Percentiles rank a stretch among this genome's conserved stretches.
These are phyloP conservation scores for Heliconius himera DNA, from an alignment of 1,140 invertebrate genomes.

Conservation along the genomic window DNA sequence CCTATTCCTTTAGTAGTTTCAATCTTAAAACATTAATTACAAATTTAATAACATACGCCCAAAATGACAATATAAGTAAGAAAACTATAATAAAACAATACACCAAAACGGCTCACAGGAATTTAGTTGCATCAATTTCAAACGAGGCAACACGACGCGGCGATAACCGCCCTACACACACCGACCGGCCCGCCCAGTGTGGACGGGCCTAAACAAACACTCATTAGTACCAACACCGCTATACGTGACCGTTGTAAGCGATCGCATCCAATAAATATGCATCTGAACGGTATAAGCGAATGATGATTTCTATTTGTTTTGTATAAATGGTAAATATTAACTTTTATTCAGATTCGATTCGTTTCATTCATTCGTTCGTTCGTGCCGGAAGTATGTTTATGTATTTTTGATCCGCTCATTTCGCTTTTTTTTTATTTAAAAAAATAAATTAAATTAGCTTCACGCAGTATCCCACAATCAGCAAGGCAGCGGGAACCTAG, in stretches of 20 bases:
- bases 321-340: constrained; percentile 19
- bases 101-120: background rate
- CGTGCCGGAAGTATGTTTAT: background rate
- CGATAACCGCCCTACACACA: background rate
- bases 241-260: constrained; percentile 54
- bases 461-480: too few relatives aligned
- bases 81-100: background rate
- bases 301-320: constrained; percentile 13
- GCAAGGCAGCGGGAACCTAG: too few relatives aligned
- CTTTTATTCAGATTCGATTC: background rate
- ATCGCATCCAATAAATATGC: constrained; percentile 39
- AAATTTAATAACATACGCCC: background rate
- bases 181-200: too few relatives aligned
- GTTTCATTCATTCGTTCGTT: too few relatives aligned
- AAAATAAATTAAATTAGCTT: too few relatives aligned
- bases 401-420: background rate
- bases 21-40: background rate
- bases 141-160: background rate
- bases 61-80: background rate
- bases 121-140: constrained; percentile 7
- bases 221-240: constrained; percentile 55
- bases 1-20: too few relatives aligned
- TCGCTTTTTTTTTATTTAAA: background rate
- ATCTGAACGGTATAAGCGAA: constrained; percentile 17
- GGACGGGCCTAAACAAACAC: constrained; percentile 69